Evolutionary conservation across 2,797 vertebrate genomes (phyloP).

Genomic region (Sebastes hubbsi): DNA sequence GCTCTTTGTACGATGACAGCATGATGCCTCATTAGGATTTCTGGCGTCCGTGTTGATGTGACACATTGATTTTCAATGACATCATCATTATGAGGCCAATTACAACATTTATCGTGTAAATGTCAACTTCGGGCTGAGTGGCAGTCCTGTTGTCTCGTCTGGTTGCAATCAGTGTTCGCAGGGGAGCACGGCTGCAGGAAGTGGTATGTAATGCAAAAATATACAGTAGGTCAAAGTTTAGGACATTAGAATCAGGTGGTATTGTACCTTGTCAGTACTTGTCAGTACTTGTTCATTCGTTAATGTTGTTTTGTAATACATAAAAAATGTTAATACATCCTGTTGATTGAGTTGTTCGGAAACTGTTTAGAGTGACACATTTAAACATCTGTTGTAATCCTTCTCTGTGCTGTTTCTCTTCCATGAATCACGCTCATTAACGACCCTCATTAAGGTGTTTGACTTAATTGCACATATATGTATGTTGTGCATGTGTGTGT

Average conservation of each 20-base stretch:
- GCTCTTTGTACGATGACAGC: constrained; percentile 52
- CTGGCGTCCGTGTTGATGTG: constrained; percentile 43
- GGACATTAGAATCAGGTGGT: constrained; percentile 32
- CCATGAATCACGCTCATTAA: constrained; percentile 64
- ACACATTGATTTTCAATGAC: constrained; percentile 60
- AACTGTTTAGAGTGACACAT: constrained; percentile 29
- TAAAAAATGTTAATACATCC: constrained; percentile 23
- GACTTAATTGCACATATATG: constrained; percentile 75
- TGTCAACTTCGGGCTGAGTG: constrained; percentile 24
- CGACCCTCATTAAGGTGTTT: constrained; percentile 77
- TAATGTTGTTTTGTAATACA: constrained; percentile 5
- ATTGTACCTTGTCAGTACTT: neutral
- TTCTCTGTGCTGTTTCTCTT: constrained; percentile 45
- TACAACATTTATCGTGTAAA: constrained; percentile 35
- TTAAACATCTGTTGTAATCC: constrained; percentile 52
- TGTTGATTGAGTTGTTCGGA: constrained; percentile 13
- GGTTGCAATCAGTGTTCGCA: constrained; percentile 44
- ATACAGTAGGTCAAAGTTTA: constrained; percentile 55
- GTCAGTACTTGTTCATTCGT: neutral
- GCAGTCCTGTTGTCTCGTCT: constrained; percentile 29
- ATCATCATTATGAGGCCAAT: constrained; percentile 36
- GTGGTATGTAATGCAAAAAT: constrained; percentile 4
- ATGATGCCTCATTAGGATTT: constrained; percentile 61
- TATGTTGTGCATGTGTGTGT: constrained; percentile 6
- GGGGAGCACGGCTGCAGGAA: constrained; percentile 15